These are phyloP conservation scores for Helicoverpa armigera DNA, from an alignment of 1,140 invertebrate species.

Conservation along the genomic window DNA sequence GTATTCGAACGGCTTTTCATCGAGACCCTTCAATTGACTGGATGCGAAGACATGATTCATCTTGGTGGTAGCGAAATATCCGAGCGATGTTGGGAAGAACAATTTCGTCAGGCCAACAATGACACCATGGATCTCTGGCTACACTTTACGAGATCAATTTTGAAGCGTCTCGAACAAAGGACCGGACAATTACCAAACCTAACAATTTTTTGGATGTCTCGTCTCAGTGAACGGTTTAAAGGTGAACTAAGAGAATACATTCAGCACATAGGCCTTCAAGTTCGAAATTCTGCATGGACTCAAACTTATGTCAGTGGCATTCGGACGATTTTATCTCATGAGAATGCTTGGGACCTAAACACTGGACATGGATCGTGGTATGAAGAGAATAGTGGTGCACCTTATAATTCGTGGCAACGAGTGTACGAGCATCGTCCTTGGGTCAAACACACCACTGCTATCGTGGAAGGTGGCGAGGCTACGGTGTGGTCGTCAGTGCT, in stretches of 20 bases:
- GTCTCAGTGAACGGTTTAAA: conserved; percentile 90
- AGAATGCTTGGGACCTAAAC: conserved; percentile 94
- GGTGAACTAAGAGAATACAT: conserved; percentile 88
- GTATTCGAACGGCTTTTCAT: conserved; percentile 89
- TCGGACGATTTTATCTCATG: conserved; percentile 92
- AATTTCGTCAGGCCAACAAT: conserved; percentile 87
- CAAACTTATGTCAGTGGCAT: conserved; percentile 90
- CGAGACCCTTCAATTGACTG: conserved; percentile 89
- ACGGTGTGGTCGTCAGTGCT: conserved; percentile 90
- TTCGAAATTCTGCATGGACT: conserved; percentile 90
- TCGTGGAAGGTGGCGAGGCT: conserved; percentile 89
- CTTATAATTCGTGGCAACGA: conserved; percentile 93
- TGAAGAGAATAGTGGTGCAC: conserved; percentile 89
- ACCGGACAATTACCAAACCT: conserved; percentile 87
- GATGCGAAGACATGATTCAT: conserved; percentile 90
- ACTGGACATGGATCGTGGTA: conserved; percentile 92
- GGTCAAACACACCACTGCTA: conserved; percentile 75
- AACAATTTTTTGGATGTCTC: conserved; percentile 92
- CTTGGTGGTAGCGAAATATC: conserved; percentile 93
- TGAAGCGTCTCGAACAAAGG: conserved; percentile 86
- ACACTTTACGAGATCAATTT: conserved; percentile 89
- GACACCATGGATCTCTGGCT: conserved; percentile 91
- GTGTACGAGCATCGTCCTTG: conserved; percentile 93
- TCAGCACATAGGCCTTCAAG: conserved; percentile 82
- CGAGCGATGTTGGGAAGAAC: conserved; percentile 88